Evolutionary conservation across 1,140 invertebrate species (phyloP).

Genomic region (Paraescarpia echinospica): DNA sequence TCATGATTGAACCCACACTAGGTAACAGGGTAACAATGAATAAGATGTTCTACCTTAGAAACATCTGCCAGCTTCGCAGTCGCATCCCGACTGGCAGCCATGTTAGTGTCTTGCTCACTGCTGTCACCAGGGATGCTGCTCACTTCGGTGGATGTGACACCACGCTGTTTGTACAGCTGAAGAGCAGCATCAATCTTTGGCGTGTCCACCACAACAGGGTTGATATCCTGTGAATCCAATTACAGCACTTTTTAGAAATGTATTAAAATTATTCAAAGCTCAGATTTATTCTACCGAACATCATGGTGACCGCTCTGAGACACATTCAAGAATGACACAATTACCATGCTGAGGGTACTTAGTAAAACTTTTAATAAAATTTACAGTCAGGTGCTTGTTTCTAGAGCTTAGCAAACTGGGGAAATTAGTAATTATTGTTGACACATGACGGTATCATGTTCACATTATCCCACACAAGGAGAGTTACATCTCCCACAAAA

Average conservation of each 20-base stretch:
- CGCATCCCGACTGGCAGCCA: background rate
- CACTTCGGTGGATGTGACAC: conserved; percentile 28
- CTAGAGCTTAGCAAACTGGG: too few relatives aligned
- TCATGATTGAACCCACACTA: background rate
- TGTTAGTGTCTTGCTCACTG: background rate
- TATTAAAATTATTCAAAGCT: too few relatives aligned
- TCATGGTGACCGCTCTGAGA: background rate
- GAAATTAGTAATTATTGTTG: too few relatives aligned
- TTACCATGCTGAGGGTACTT: background rate
- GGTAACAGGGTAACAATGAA: background rate
- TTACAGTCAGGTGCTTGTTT: conserved; percentile 5
- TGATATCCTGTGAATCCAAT: conserved; percentile 11
- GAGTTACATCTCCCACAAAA: too few relatives aligned
- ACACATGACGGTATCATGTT: too few relatives aligned
- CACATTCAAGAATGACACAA: background rate
- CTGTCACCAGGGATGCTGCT: background rate
- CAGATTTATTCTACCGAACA: too few relatives aligned
- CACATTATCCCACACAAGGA: too few relatives aligned
- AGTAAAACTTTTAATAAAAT: background rate
- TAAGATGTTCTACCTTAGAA: background rate
- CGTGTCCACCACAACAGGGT: conserved; percentile 35
- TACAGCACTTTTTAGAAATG: background rate
- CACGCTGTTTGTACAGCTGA: conserved; percentile 35
- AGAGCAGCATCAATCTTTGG: conserved; percentile 50
- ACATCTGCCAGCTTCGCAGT: background rate